Evolutionary conservation across 2,113 vertebrate species (phyloP), one percentile per base, ranked within the genome.

Genomic region (Callipepla californica): DNA sequence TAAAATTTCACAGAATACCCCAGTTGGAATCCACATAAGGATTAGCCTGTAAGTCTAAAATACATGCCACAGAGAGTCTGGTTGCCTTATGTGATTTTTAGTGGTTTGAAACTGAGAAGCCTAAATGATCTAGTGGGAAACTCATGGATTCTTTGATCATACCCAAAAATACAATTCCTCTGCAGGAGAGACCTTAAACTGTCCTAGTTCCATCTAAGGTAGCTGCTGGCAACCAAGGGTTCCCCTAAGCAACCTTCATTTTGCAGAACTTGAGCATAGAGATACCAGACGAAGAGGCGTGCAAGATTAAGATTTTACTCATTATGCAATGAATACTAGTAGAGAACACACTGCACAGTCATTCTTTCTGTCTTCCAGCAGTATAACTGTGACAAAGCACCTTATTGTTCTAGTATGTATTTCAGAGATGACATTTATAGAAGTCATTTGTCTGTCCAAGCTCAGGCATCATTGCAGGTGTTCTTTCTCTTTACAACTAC

Each of bases 341-440:
- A 79, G 23, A 45, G 48, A 75, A 79, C 16, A 11, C 9, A 11
- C 9, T 92, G 63, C 74, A 44, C 2, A 76, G 40, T 28, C 75
- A 81, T 18, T 79, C 36, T 44, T 88, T 81, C 55, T 93, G 42
- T 47, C 61, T 85, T 77, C 59, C 80, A 67, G 59, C 47, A 80
- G 55, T 30, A 44, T 74, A 93, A 83, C 68, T 65, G 22, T 76
- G 74, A 93, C 47, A 55, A 77, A 88, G 32, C 38, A 85, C 14
- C 32, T 72, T 86, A 72, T 13, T 81, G 36, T 79, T 86, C 51
- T 86, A 83, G 36, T 90, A 78, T 72, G 94, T 88, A 68, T 53
- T 89, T 80, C 77, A 48, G 58, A 88, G 8, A 76, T 32, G 13
- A 23, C 53, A 50, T 90, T 93, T 76, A 78, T 18, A 42, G n/a